Conservation (phyloP, 2,113 vertebrate genomes). For the Corythoichthys haematopterus region DNA sequence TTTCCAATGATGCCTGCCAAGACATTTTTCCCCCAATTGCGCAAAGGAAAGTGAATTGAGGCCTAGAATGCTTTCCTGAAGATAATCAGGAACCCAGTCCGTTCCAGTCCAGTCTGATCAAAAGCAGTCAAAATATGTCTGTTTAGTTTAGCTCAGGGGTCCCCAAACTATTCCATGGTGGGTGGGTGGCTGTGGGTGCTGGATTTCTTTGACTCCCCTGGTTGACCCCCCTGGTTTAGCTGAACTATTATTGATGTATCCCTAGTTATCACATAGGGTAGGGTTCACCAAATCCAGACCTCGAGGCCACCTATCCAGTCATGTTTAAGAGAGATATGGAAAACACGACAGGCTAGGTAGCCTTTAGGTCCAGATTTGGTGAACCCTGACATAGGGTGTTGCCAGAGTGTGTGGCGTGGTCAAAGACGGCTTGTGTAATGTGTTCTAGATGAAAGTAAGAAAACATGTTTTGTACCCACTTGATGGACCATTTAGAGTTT, state of each 20-base stretch:
- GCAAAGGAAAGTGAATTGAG: background rate
- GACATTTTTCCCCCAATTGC: background rate
- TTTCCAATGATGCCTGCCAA: background rate
- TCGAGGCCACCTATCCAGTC: too few relatives aligned
- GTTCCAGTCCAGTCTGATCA: background rate
- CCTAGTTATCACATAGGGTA: constrained; percentile 4
- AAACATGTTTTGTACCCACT: constrained; percentile 38
- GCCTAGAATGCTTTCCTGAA: background rate
- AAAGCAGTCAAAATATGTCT: constrained; percentile 4
- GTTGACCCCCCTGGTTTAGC: background rate
- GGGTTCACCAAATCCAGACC: too few relatives aligned
- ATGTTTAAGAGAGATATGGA: too few relatives aligned
- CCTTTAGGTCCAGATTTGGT: too few relatives aligned
- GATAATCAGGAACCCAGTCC: background rate
- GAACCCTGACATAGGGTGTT: constrained; percentile 14
- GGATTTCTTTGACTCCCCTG: too few relatives aligned
- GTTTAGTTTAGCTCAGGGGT: background rate
- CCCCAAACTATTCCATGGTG: too few relatives aligned
- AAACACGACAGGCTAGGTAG: too few relatives aligned
- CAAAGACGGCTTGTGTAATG: constrained; percentile 23
- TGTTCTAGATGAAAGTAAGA: constrained; percentile 39
- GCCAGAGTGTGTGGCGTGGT: constrained; percentile 16
- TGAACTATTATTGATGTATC: constrained; percentile 24
- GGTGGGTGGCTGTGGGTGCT: too few relatives aligned
- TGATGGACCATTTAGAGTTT: constrained; percentile 39